Base-by-base conservation (phyloP, 2,888 invertebrate species). In the Creontiades dilutus region DNA sequence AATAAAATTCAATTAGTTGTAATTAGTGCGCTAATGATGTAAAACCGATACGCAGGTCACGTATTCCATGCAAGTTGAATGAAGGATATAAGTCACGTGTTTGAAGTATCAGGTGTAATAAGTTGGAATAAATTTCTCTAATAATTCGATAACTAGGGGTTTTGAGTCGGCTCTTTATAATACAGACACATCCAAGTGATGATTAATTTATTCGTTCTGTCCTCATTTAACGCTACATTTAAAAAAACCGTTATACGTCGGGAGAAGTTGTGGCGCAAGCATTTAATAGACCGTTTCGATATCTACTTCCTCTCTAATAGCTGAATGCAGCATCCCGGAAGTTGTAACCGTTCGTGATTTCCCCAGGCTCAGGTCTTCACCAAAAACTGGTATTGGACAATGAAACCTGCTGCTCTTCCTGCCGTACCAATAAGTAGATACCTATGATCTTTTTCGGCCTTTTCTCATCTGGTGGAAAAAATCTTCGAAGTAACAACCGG, bases 251-350 rank as follows among this genome's bases (percentile, higher is more conserved):
- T 52, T 52, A 16, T 52, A 11, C 52, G 5, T 14, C 11, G 52
- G 52, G 11, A 7, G 5, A 52, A 52, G 52, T 68, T 12, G 68
- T 68, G 23, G 68, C 68, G 2, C 27, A 27, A 68, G 68, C 5
- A 68, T 68, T 68, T 68, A 68, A 68, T 23, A 68, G 68, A 68
- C 68, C 68, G 68, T 68, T 68, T 68, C 68, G 27, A 0, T 68
- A 68, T 23, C 68, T 23, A 23, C 68, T 68, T 68, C 68, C 68
- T 23, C 68, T 68, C 68, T 2, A 37, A 4, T 37, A 23, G n/a
- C 68, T 19, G 68, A 68, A 23, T 68, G 68, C 7, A 68, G 68
- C 23, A 23, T 52, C 52, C 52, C 23, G 68, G 68, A 68, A 68
- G 68, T 61, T 16, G 61, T 61, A 61, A 16, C 68, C 68, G 27